A percentile compares a stretch with the other conserved stretches of the same genome.
These are phyloP conservation scores for Narcine bancroftii DNA, from an alignment of 2,113 vertebrate genomes.

Conservation along the genomic window DNA sequence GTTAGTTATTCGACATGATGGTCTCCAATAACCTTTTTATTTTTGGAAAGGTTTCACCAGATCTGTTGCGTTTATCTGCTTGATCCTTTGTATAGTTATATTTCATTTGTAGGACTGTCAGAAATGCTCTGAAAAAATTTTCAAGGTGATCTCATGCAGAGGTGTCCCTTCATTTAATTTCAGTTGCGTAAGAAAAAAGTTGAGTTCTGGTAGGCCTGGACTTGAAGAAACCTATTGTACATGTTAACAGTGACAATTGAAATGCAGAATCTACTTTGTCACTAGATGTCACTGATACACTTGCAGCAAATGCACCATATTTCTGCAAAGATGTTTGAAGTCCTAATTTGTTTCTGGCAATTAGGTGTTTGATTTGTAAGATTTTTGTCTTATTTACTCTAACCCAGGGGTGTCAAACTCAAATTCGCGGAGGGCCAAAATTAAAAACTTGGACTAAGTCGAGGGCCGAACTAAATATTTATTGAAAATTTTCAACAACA, in stretches of 20 bases:
- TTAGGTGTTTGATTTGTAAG: background rate
- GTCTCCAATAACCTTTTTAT: background rate
- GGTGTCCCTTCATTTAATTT: background rate
- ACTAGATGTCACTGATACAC: constrained; percentile 37
- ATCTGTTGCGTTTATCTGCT: background rate
- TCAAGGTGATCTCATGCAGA: background rate
- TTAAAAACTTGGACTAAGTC: too few relatives aligned
- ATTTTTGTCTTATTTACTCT: background rate
- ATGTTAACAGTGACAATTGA: background rate
- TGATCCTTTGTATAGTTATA: background rate
- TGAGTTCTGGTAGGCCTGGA: background rate
- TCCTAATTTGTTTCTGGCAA: constrained; percentile 11
- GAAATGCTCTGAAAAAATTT: background rate
- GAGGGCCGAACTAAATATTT: too few relatives aligned
- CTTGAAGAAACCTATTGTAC: too few relatives aligned
- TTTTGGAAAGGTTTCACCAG: background rate
- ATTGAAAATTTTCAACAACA: too few relatives aligned
- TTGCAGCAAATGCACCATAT: background rate
- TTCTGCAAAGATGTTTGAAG: background rate
- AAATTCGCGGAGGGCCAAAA: too few relatives aligned
- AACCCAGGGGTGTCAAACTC: background rate
- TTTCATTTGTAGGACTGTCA: constrained; percentile 15
- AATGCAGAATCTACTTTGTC: constrained; percentile 22
- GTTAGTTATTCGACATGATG: background rate
- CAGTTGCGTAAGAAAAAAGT: background rate